Evolutionary conservation across 2,113 vertebrate species (phyloP), one percentile per base, ranked within the genome.

Genomic region (Gymnogyps californianus): DNA sequence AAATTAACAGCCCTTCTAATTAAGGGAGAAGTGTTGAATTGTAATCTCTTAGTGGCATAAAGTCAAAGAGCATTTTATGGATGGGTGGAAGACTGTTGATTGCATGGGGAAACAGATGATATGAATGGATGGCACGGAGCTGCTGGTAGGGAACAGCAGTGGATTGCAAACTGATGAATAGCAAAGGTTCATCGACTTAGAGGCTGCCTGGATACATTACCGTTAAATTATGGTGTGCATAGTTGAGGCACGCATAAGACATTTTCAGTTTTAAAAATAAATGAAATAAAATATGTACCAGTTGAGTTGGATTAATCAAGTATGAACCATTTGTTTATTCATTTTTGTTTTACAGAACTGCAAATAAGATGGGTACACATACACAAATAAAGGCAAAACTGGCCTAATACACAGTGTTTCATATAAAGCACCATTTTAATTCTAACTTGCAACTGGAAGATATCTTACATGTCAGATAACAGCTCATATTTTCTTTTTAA

Each of bases 311-410:
- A 70, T 86, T 64, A 91, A 90, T 84, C 83, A 71, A 3, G 75
- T 79, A n/a, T 42, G 65, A 95, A 66, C 61, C 8, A 28, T 94
- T 95, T 82, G 36, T 93, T 93, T 88, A 72, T 93, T 90, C 61
- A 46, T 54, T 82, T 94, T 77, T 80, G 70, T 57, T 86, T 83
- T 80, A 38, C 16, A 79, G 90, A 77, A 46, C 57, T 82, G 64
- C 59, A 89, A 32, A 64, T 61, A 46, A 77, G 59, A 59, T 93
- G 74, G 67, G 15, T 83, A 44, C 40, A n/a, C 16, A 25, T 34
- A 58, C 20, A 69, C 28, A 93, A 79, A 70, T 62, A 76, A 75
- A 95, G 52, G 36, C 22, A 89, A 61, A 90, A 49, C 13, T 14
- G 34, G 34, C 44, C 47, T 77, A 88, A 71, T 59, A 54, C 25